These are phyloP conservation scores for Hypercompe scribonia DNA, from an alignment of 2,888 invertebrate genomes.

Conservation along the genomic window DNA sequence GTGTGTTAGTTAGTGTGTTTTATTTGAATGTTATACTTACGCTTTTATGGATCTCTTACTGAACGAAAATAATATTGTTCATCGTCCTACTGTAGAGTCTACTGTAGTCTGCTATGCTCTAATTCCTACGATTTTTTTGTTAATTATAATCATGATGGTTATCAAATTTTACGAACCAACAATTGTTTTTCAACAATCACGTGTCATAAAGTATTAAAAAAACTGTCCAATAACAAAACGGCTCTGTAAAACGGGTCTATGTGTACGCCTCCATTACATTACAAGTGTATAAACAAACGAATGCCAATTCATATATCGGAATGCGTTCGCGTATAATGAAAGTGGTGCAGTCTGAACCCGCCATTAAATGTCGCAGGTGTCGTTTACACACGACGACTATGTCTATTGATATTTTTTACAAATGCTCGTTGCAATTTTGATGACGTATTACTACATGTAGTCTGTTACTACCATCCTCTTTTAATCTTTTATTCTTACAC, in stretches of 20 bases:
- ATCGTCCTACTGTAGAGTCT: not conserved
- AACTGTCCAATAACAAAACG: constrained; percentile 28
- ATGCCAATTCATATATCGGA: constrained; percentile 44
- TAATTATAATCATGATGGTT: not conserved
- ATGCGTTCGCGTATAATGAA: constrained; percentile 60
- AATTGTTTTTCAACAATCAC: not conserved
- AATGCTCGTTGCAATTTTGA: constrained; percentile 49
- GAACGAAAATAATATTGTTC: not conserved
- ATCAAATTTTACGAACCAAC: not conserved
- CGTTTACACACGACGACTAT: constrained; percentile 67
- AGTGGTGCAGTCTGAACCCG: constrained; percentile 57
- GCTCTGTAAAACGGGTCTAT: constrained; percentile 29
- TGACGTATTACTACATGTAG: constrained; percentile 28
- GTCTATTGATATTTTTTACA: constrained; percentile 62
- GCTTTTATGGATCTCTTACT: not conserved
- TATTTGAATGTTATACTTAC: not conserved
- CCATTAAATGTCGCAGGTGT: constrained; percentile 80
- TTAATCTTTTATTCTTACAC: not conserved
- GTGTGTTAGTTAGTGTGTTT: not conserved
- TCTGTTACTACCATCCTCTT: constrained; percentile 26
- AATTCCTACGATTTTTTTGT: not conserved
- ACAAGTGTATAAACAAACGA: constrained; percentile 50
- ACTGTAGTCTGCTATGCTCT: not conserved
- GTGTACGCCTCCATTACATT: constrained; percentile 37
- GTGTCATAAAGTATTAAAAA: constrained; percentile 20